Base-by-base conservation (phyloP, 2,113 vertebrate genomes). In the Amphilophus citrinellus region DNA sequence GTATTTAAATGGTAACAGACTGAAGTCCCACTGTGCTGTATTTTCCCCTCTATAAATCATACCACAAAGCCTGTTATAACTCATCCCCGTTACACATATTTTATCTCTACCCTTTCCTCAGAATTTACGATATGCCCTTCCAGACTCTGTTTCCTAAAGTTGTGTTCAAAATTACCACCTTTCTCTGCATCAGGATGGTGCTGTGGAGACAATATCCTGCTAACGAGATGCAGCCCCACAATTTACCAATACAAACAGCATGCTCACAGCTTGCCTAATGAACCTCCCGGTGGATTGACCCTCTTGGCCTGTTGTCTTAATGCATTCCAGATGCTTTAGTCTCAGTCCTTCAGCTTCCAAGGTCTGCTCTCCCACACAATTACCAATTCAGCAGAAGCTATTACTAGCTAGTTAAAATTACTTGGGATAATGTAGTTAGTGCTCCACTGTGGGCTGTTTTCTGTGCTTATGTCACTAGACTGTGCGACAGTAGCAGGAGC, bases 291-390 rank as follows among this genome's bases (percentile, higher is more conserved):
- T 84, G 84, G 82, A 88, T 63, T 88, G 86, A 84, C 84, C 93
- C 90, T 82, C 86, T 88, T 66, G 61, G 75, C 85, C 65, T 91
- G 89, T 88, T 90, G 83, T 84, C 85, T 77, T 91, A 88, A 94
- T 93, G 84, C 84, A 59, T 73, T 87, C 86, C 94, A 94, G 93
- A 95, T 93, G 92, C 82, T 87, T 82, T 47, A 7, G 84, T 83
- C 77, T 82, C 78, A 87, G 83, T 93, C 87, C 80, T 90, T 92
- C 79, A 84, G 80, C 85, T 89, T 88, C 65, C 62, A 63, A 39
- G 60, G 62, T 90, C 61, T 53, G 13, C 44, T 87, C 77, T 76
- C 88, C 77, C 89, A 83, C 82, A 89, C 73, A 85, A 85, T 88
- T 83, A 89, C 79, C 84, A 79, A 66, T 88, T 85, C 75, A 85